Evolutionary conservation across 2,888 invertebrate species (phyloP).

Genomic region (Rutpela maculata): DNA sequence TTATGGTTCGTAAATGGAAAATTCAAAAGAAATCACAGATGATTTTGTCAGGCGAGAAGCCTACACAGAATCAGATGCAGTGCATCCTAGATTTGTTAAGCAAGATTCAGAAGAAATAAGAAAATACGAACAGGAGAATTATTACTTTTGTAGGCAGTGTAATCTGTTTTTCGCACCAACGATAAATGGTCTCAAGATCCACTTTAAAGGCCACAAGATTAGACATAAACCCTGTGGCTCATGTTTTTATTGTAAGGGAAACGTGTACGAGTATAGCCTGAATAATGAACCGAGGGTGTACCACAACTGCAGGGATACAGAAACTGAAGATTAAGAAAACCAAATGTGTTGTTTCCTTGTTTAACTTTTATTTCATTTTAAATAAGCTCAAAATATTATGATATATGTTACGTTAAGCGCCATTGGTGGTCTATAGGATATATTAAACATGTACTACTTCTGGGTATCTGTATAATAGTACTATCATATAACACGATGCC

Average conservation of each 20-base stretch:
- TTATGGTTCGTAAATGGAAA: constrained; percentile 6
- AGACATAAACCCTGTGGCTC: constrained; percentile 64
- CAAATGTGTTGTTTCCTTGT: background rate
- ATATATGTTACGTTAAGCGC: background rate
- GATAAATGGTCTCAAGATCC: constrained; percentile 63
- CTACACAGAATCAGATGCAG: constrained; percentile 66
- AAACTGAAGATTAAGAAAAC: background rate
- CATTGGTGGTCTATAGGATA: background rate
- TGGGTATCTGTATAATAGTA: too few species aligned
- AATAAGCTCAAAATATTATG: background rate
- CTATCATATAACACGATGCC: too few species aligned
- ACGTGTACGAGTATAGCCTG: constrained; percentile 67
- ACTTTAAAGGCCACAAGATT: constrained; percentile 66
- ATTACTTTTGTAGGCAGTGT: constrained; percentile 68
- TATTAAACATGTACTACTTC: too few species aligned
- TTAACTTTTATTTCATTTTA: background rate
- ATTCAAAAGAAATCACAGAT: constrained; percentile 19
- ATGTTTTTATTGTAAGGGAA: constrained; percentile 69
- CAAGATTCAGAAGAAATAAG: constrained; percentile 61
- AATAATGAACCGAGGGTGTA: constrained; percentile 62
- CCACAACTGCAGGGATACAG: constrained; percentile 64
- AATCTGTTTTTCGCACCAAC: constrained; percentile 68
- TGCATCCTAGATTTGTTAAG: constrained; percentile 68
- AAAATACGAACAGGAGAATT: constrained; percentile 65
- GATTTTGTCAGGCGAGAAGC: constrained; percentile 30